A percentile compares a stretch with the other conserved stretches of the same genome.
These are phyloP conservation scores for Portunus trituberculatus DNA, from an alignment of 1,140 invertebrate species.

Conservation along the genomic window DNA sequence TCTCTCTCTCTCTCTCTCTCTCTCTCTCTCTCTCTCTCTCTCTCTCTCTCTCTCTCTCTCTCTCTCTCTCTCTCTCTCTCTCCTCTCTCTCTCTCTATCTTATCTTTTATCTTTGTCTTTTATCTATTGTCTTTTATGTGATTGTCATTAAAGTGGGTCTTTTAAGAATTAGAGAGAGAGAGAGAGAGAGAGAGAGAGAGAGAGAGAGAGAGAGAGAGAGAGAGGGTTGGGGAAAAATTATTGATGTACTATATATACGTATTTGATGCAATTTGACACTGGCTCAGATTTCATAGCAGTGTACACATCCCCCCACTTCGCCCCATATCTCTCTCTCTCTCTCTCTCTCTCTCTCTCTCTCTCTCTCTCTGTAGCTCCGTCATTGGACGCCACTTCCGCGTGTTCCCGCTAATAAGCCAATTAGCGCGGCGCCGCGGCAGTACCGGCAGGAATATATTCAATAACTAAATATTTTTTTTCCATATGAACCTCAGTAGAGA, in stretches of 20 bases:
- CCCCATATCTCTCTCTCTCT: not conserved
- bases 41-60: slow-evolving; percentile 59
- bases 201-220: too few relatives aligned
- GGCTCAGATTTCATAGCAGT: too few relatives aligned
- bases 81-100: not conserved
- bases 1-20: slow-evolving; percentile 41
- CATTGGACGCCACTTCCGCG: not conserved
- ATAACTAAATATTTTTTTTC: not conserved
- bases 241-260: too few relatives aligned
- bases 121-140: too few relatives aligned
- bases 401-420: not conserved
- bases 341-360: not conserved
- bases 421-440: not conserved
- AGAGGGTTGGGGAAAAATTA: too few relatives aligned
- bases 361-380: not conserved
- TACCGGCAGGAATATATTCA: not conserved
- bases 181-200: too few relatives aligned
- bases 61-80: slow-evolving; percentile 2
- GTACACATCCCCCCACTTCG: not conserved
- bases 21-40: slow-evolving; percentile 61
- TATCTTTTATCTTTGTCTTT: not conserved
- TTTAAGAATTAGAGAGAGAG: too few relatives aligned
- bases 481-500: not conserved
- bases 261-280: too few relatives aligned
- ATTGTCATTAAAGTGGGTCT: too few relatives aligned